These are phyloP conservation scores for Dryoscopus gambensis DNA, from an alignment of 2,113 vertebrate species.

Conservation along the genomic window DNA sequence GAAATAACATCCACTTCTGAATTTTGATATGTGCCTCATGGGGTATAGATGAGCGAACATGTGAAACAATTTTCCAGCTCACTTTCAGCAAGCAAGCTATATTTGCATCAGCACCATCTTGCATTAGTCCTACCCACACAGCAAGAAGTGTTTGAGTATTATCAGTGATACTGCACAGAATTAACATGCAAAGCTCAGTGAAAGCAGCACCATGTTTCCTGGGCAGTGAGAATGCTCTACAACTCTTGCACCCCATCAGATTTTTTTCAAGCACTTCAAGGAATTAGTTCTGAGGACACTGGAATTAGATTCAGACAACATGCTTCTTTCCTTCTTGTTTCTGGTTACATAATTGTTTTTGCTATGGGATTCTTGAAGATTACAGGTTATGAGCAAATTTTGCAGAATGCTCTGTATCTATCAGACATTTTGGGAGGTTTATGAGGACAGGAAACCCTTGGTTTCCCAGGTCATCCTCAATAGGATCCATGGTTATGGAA, in stretches of 20 bases:
- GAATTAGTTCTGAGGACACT: not conserved
- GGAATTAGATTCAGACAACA: not conserved
- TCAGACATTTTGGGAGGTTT: not conserved
- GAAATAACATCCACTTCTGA: not conserved
- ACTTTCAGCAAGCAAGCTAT: not conserved
- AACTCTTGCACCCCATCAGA: not conserved
- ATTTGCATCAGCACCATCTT: conserved; percentile 38
- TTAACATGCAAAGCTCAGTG: not conserved
- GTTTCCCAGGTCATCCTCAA: not conserved
- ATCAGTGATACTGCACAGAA: not conserved
- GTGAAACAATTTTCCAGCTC: not conserved
- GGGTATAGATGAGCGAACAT: not conserved
- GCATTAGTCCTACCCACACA: conserved; percentile 34
- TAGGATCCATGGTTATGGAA: not conserved
- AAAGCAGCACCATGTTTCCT: not conserved
- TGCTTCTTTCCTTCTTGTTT: not conserved
- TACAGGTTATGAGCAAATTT: not conserved
- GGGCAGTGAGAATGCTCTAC: not conserved
- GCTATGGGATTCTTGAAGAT: not conserved
- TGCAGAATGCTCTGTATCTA: not conserved
- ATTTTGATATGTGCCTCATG: not conserved
- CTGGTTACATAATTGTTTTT: not conserved
- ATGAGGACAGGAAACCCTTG: not conserved
- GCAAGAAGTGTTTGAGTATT: not conserved
- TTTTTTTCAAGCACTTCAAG: not conserved